These are phyloP conservation scores for Chaunax sp. DNA, from an alignment of 2,797 vertebrate species.

Conservation along the genomic window DNA sequence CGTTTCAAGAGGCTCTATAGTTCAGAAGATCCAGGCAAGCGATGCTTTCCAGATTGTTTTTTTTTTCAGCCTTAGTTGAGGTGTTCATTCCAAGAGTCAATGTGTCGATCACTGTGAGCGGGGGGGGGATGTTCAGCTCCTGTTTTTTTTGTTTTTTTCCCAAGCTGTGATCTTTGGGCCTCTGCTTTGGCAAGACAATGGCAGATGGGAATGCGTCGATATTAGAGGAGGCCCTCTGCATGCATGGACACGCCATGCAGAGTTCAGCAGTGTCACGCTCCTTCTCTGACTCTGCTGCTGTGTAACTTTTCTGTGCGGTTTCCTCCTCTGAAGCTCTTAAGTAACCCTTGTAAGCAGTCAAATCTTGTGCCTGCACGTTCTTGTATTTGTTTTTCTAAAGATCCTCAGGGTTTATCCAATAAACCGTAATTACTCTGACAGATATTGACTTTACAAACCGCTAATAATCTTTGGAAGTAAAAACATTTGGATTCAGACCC, in stretches of 20 bases:
- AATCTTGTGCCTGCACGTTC: slow-evolving; percentile 51
- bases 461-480: slow-evolving; percentile 39
- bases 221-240: slow-evolving; percentile 58
- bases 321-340: slow-evolving; percentile 36
- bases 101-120: slow-evolving; percentile 41
- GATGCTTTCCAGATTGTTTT: slow-evolving; percentile 75
- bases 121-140: background rate
- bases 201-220: slow-evolving; percentile 73
- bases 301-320: slow-evolving; percentile 27
- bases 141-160: slow-evolving; percentile 11
- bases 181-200: slow-evolving; percentile 58
- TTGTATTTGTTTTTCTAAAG: slow-evolving; percentile 36
- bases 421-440: slow-evolving; percentile 45
- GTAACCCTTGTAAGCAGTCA: slow-evolving; percentile 20
- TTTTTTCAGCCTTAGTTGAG: slow-evolving; percentile 30
- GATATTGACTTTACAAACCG: slow-evolving; percentile 29
- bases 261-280: slow-evolving; percentile 69
- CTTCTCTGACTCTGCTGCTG: slow-evolving; percentile 45
- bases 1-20: slow-evolving; percentile 70
- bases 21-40: slow-evolving; percentile 64
- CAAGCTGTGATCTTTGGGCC: slow-evolving; percentile 42
- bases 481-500: slow-evolving; percentile 29
- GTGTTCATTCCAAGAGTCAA: slow-evolving; percentile 70
- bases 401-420: slow-evolving; percentile 29
- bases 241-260: slow-evolving; percentile 65